Conservation (phyloP, 2,113 vertebrate genomes). For the Heterotis niloticus region DNA sequence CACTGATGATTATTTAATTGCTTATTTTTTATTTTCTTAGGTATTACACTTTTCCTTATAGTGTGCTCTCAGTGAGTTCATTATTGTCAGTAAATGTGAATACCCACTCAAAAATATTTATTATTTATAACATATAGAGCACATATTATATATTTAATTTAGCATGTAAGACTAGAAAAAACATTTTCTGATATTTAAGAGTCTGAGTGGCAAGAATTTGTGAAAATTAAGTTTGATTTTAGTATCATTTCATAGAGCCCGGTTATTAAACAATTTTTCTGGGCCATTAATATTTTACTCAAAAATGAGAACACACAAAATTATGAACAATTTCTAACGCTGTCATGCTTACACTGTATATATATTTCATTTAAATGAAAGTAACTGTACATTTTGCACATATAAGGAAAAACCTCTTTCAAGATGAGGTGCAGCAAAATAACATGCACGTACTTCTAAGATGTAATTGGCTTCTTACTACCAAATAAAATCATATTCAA, state of each 20-base stretch:
- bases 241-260: background rate
- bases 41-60: background rate
- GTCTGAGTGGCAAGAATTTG: background rate
- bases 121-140: too few relatives aligned
- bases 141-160: too few relatives aligned
- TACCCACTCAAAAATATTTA: too few relatives aligned
- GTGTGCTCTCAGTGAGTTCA: background rate
- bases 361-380: background rate
- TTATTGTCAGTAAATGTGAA: background rate
- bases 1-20: background rate
- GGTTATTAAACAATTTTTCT: background rate
- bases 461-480: slow-evolving; percentile 63
- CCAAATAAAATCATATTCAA: slow-evolving; percentile 38
- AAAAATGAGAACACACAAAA: slow-evolving; percentile 15
- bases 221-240: background rate
- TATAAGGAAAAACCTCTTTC: background rate
- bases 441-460: slow-evolving; percentile 55
- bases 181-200: background rate
- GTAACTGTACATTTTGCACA: slow-evolving; percentile 10
- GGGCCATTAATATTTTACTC: background rate
- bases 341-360: background rate
- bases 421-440: slow-evolving; percentile 36
- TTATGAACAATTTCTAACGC: background rate
- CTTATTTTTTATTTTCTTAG: background rate
- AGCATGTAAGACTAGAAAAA: background rate